phyloP scores from a whole-genome alignment of 1,140 invertebrate species.

The Trichonephila inaurata region DNA sequence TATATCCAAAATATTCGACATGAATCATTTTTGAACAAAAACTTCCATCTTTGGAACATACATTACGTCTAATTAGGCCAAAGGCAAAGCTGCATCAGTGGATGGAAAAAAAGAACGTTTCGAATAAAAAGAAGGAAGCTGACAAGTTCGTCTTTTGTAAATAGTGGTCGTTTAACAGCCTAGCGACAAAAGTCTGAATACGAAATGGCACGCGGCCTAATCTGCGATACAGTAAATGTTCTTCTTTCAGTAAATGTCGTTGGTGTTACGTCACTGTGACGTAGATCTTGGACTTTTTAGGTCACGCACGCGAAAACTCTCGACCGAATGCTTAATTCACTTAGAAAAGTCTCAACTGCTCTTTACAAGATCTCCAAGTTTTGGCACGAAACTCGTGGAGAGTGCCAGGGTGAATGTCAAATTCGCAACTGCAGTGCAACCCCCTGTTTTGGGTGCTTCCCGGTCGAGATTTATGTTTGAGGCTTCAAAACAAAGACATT shows the following conservation, averaged over 20 bases:
- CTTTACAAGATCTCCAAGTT: conserved; percentile 13
- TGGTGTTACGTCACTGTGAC: conserved; percentile 37
- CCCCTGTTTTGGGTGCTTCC: conserved; percentile 3
- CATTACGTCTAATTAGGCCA: conserved; percentile 26
- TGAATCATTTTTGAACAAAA: conserved; percentile 1
- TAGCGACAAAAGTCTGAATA: conserved; percentile 30
- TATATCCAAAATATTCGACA: not conserved
- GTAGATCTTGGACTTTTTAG: conserved; percentile 59
- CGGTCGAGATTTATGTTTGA: conserved; percentile 44
- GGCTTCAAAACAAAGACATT: conserved; percentile 47
- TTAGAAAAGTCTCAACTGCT: conserved; percentile 43
- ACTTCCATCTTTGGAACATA: not conserved
- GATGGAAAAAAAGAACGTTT: not conserved
- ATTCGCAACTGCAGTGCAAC: not conserved
- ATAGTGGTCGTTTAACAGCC: not conserved
- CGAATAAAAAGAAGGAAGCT: conserved; percentile 20
- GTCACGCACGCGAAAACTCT: conserved; percentile 49
- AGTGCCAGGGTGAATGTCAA: conserved; percentile 4
- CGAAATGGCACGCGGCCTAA: conserved; percentile 54
- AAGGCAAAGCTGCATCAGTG: conserved; percentile 3
- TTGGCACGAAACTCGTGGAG: conserved; percentile 38
- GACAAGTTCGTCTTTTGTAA: conserved; percentile 45
- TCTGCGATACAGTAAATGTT: conserved; percentile 34
- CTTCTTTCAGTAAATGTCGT: conserved; percentile 30
- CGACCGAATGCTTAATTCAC: conserved; percentile 54